Base-by-base conservation (phyloP, 2,797 vertebrate genomes). In the Sebastes kiyomatsui region DNA sequence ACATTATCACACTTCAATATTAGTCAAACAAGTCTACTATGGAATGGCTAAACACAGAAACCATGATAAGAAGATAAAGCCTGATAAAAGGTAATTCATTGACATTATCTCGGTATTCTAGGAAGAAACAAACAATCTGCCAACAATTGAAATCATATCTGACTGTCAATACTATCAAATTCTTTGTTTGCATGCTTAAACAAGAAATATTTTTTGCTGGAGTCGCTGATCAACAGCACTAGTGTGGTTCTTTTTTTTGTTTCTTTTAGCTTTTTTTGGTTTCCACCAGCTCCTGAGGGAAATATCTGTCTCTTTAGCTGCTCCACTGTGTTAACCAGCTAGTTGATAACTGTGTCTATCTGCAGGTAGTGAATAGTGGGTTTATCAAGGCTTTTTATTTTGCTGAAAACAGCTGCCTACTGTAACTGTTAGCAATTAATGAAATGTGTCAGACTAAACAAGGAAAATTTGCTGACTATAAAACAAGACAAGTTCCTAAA, bases 11-110 rank as follows among this genome's bases (percentile, higher is more conserved):
- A 60, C 14, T 64, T 69, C 20, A 54, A 49, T 74, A 82, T 84
- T 49, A 74, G 49, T 71, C 52, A 16, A 79, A 59, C 67, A 73
- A 1, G 2, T 62, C 42, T 7, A 46, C 42, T 7, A 46, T 42
- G 71, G 20, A 89, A 87, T 20, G 18, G 28, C 27, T 75, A 38
- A 38, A 79, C 71, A 59, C 58, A 56, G 49, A 25, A 80, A 78
- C 77, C 23, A 0, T 1, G 87, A 91, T 94, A 90, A 93, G 42
- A 46, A 18, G 89, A 92, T 90, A 92, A 88, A 66, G 23, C 23
- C 22, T n/a, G 23, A 82, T 85, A 71, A 67, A 74, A 35, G 2
- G 32, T 14, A 38, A 78, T 73, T 70, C 1, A 61, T 27, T 35
- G 12, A 69, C 22, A 77, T 86, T 80, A 84, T 75, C 23, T 54